These are phyloP conservation scores for Nematolebias whitei DNA, from an alignment of 2,113 vertebrate genomes.

Conservation along the genomic window DNA sequence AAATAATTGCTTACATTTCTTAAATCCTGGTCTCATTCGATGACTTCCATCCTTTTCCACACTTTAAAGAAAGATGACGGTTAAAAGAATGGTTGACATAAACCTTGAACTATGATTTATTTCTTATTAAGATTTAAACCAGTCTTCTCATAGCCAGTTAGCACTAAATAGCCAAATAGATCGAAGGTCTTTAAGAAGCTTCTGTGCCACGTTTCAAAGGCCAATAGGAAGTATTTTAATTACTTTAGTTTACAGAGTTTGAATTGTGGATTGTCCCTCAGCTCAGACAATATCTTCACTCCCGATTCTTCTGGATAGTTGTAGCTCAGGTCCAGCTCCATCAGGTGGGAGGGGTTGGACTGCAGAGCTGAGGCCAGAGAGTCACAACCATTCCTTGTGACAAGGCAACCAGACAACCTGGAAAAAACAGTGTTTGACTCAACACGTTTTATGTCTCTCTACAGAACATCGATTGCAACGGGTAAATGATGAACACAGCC, in stretches of 20 bases:
- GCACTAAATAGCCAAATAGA: too few relatives aligned
- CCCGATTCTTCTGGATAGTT: conserved; percentile 50
- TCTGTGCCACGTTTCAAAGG: fast-evolving
- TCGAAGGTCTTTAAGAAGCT: not conserved
- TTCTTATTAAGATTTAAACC: not conserved
- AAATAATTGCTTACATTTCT: conserved; percentile 63
- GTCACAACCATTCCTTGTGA: conserved; percentile 48
- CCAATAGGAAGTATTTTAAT: not conserved
- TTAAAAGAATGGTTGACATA: not conserved
- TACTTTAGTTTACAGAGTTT: conserved; percentile 28
- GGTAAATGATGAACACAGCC: not conserved
- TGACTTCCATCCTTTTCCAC: conserved; percentile 25
- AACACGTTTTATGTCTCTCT: not conserved
- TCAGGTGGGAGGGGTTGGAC: conserved; percentile 41
- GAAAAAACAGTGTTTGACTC: not conserved
- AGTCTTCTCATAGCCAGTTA: not conserved
- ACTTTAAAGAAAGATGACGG: conserved; percentile 41
- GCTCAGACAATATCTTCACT: not conserved
- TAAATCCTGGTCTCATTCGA: conserved; percentile 48
- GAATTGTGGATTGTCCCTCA: not conserved
- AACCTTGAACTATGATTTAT: not conserved
- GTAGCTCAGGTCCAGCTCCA: conserved; percentile 64
- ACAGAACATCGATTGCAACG: not conserved
- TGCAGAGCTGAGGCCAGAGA: conserved; percentile 33
- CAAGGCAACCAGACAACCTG: conserved; percentile 64